Base-by-base conservation (phyloP, 2,113 vertebrate species). In the Mormyrus lacerda region DNA sequence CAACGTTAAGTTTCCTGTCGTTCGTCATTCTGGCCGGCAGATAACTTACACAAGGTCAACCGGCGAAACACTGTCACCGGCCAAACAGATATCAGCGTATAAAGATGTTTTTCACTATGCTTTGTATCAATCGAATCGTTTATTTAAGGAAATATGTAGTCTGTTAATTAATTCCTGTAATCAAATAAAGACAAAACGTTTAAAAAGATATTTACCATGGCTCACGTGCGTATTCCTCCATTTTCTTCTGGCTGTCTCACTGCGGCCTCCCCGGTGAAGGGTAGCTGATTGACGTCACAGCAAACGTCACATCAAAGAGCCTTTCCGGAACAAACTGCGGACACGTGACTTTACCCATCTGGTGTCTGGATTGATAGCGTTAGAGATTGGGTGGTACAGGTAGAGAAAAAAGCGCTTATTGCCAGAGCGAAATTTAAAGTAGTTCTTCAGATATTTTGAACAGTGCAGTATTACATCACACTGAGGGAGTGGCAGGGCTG, bases 181-280 rank as follows among this genome's bases (percentile, higher is more conserved):
- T 27, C 45, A 31, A 19, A 4, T 6, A 13, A 85, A 47, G 45
- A 24, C 21, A 50, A n/a, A 13, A 27, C 13, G 15, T 39, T 39
- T 8, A 65, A 48, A 58, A 13, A 21, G 13, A 24, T 61, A 73
- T 15, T 97, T 91, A 99, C 98, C 98, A 99, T 0, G 98, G 98
- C 51, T 99, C 98, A 1, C 98, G 96, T 11, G 97, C 97, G 89
- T 98, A 98, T 50, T 98, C 98, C 96, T 98, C 98, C 98, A 99
- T 99, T 96, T 98, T 98, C 94, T 94, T 94, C 94, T 90, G 3
- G 87, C 89, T 90, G 91, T 93, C 93, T 91, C 91, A 76, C 45
- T 87, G 88, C 93, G 93, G 93, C 92, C 94, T 91, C 86, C 91
- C 4, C 1, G 24, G 31, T 79, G 24, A 87, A 53, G 87, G 83